Evolutionary conservation across 2,113 vertebrate species (phyloP).

Genomic region (Glareola pratincola): DNA sequence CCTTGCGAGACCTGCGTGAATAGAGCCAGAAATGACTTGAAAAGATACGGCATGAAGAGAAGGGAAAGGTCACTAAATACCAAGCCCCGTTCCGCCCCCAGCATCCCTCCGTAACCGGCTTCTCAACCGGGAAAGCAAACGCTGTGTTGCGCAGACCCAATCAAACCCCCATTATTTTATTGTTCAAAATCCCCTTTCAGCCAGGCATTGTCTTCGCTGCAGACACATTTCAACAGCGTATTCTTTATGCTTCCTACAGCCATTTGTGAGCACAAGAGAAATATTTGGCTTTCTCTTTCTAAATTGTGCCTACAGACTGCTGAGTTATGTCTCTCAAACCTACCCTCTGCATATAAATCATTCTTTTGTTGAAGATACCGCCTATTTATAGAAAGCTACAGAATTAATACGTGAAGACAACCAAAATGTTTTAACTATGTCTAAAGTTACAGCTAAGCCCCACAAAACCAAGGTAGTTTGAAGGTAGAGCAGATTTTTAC

Average conservation of each 20-base stretch:
- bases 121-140: not conserved
- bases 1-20: not conserved
- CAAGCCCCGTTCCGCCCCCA: not conserved
- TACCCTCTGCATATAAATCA: not conserved
- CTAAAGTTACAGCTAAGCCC: not conserved
- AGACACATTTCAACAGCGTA: not conserved
- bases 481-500: not conserved
- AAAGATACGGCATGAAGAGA: not conserved
- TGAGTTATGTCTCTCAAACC: not conserved
- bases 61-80: not conserved
- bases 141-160: not conserved
- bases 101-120: not conserved
- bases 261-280: slow-evolving; percentile 4
- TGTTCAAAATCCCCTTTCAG: not conserved
- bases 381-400: not conserved
- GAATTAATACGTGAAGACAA: not conserved
- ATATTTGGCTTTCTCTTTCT: slow-evolving; percentile 36
- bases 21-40: not conserved
- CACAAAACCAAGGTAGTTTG: not conserved
- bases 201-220: not conserved
- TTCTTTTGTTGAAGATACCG: not conserved
- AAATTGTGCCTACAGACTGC: not conserved
- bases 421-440: not conserved
- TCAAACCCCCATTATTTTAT: not conserved
- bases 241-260: slow-evolving; percentile 29